Evolutionary conservation across 2,797 vertebrate species (phyloP).

Genomic region (Pristis pectinata): DNA sequence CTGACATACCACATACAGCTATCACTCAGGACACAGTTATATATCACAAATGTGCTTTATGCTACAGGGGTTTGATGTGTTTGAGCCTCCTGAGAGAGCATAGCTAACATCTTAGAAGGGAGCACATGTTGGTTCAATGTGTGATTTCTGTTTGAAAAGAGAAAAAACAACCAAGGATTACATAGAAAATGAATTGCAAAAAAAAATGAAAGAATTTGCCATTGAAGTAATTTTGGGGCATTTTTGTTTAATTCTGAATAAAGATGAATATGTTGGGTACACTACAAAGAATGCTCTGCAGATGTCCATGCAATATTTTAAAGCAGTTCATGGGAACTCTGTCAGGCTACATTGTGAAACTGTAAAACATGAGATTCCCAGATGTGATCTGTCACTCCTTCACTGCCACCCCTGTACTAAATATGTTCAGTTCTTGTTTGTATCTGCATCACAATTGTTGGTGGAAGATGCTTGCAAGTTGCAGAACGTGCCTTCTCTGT

Average conservation of each 20-base stretch:
- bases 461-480: background rate
- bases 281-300: background rate
- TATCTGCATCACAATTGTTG: background rate
- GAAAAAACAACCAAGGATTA: background rate
- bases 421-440: background rate
- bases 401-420: background rate
- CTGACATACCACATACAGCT: conserved; percentile 33
- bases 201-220: background rate
- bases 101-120: conserved; percentile 7
- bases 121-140: conserved; percentile 11
- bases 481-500: background rate
- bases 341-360: background rate
- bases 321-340: background rate
- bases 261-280: background rate
- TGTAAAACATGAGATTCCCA: background rate
- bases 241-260: background rate
- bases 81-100: background rate
- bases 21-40: conserved; percentile 28
- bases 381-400: background rate
- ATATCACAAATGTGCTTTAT: conserved; percentile 9
- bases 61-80: background rate
- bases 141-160: background rate
- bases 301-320: background rate
- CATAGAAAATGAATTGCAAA: background rate
- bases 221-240: background rate